These are phyloP conservation scores for Danio jaintianensis DNA, from an alignment of 2,797 vertebrate species.

Conservation along the genomic window DNA sequence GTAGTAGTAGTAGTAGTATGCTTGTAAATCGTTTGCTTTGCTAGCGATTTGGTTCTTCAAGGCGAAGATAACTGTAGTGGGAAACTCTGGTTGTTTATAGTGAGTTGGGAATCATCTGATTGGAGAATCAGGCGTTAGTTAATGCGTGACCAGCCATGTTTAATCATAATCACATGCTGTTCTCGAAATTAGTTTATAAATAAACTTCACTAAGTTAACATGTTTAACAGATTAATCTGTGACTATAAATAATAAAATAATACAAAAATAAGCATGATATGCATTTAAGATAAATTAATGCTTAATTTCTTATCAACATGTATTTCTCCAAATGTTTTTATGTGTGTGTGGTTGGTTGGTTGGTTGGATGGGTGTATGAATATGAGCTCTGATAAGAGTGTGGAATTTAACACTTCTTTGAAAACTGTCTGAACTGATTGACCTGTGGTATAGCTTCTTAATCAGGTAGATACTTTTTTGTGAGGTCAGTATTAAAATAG, in stretches of 20 bases:
- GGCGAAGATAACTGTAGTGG: too few relatives aligned
- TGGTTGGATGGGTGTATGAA: neutral
- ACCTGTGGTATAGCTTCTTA: neutral
- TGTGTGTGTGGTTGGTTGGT: neutral
- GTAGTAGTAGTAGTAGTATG: too few relatives aligned
- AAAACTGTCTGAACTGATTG: slow-evolving; percentile 22
- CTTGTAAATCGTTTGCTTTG: too few relatives aligned
- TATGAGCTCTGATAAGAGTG: slow-evolving; percentile 54
- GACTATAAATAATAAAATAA: neutral
- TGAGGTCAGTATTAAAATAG: neutral
- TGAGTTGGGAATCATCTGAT: too few relatives aligned
- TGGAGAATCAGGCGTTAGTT: too few relatives aligned
- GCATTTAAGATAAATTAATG: neutral
- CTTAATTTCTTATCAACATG: neutral
- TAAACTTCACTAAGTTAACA: too few relatives aligned
- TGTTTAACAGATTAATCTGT: too few relatives aligned
- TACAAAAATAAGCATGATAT: neutral
- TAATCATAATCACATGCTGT: too few relatives aligned
- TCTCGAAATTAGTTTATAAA: too few relatives aligned
- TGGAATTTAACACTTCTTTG: slow-evolving; percentile 36
- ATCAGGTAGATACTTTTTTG: neutral
- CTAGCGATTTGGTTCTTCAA: too few relatives aligned
- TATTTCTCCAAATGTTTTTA: neutral
- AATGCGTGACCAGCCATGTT: too few relatives aligned
- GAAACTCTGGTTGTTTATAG: too few relatives aligned